phyloP scores from a whole-genome alignment of 2,113 vertebrate species.

The Anhinga anhinga region DNA sequence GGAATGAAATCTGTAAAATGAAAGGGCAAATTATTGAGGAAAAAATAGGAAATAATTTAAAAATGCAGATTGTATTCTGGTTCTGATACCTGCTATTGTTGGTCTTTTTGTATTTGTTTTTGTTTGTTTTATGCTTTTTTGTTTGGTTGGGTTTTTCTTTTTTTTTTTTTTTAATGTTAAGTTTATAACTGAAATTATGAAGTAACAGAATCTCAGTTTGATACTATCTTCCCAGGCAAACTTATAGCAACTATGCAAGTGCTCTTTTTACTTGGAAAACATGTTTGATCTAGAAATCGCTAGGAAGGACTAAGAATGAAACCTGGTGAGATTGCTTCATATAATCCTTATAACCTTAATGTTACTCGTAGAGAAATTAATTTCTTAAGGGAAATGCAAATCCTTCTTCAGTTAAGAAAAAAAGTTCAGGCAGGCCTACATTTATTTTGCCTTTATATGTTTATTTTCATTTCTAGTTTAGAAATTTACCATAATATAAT shows the following conservation, averaged over 20 bases:
- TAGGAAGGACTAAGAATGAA: conserved; percentile 53
- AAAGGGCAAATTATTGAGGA: neutral
- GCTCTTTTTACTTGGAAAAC: conserved; percentile 51
- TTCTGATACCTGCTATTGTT: neutral
- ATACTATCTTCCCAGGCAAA: conserved; percentile 23
- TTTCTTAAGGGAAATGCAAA: neutral
- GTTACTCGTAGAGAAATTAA: neutral
- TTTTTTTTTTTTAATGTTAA: neutral
- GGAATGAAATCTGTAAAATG: neutral
- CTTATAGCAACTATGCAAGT: conserved; percentile 16
- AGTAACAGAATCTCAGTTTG: conserved; percentile 44
- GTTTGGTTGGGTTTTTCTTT: no score
- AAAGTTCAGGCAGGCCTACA: neutral
- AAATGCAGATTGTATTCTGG: neutral
- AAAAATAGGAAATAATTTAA: neutral
- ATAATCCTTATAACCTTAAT: conserved; percentile 15
- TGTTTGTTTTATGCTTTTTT: neutral
- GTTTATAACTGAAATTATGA: neutral
- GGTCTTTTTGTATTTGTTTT: neutral
- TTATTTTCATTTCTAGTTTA: neutral
- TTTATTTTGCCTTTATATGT: neutral
- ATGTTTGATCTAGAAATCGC: conserved; percentile 26
- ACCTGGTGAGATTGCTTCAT: conserved; percentile 18
- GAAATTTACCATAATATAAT: neutral
- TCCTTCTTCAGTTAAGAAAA: neutral